phyloP scores from a whole-genome alignment of 2,888 invertebrate genomes.

The Sminthurinus aureus region DNA sequence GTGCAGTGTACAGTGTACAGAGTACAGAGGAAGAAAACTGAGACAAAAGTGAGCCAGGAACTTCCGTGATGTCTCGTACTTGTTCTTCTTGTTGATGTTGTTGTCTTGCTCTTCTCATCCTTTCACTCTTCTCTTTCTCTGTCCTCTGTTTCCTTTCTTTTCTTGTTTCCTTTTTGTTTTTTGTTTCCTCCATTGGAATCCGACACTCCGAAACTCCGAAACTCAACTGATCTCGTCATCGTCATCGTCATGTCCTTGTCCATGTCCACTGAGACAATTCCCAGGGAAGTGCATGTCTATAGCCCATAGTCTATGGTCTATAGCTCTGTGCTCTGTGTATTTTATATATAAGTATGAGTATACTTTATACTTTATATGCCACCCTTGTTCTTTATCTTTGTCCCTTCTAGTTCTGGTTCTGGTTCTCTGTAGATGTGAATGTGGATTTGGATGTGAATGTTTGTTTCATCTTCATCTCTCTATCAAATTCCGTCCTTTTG shows the following conservation, averaged over 20 bases:
- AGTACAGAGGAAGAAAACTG: neutral
- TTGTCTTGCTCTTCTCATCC: neutral
- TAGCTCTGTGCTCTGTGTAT: neutral
- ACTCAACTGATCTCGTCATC: neutral
- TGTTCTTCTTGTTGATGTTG: neutral
- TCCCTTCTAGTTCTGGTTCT: neutral
- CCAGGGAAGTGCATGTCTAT: neutral
- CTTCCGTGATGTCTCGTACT: neutral
- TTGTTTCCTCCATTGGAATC: neutral
- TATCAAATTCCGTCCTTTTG: too few species aligned
- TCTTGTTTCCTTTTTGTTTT: neutral
- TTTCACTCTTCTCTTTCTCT: neutral
- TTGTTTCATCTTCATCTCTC: neutral
- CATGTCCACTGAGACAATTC: conserved; percentile 17
- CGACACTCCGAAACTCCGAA: conserved; percentile 15
- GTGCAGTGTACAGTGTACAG: neutral
- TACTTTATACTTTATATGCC: neutral
- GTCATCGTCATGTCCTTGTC: neutral
- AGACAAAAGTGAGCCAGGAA: neutral
- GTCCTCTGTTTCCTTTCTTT: neutral
- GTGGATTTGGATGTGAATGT: too few species aligned
- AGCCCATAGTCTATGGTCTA: neutral
- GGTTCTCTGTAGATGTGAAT: neutral
- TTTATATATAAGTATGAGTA: neutral
- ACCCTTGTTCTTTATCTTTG: neutral